Conservation (phyloP, 2,797 vertebrate genomes). For the Lophius americanus region DNA sequence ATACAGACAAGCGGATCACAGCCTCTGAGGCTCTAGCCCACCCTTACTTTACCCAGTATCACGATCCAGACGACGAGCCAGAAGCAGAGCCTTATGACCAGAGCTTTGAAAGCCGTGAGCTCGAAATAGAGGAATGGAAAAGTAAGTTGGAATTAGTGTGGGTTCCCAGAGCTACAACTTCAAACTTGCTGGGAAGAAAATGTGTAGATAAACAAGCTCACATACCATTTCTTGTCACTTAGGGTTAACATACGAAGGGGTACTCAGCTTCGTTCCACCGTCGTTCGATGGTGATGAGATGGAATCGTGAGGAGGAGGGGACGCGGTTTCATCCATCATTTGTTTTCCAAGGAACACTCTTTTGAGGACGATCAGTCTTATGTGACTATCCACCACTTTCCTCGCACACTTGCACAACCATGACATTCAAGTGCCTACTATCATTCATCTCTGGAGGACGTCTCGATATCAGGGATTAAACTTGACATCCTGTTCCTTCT, state of each 20-base stretch:
- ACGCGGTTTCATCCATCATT: conserved; percentile 32
- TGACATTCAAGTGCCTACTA: conserved; percentile 92
- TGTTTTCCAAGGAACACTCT: conserved; percentile 63
- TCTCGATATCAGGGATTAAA: conserved; percentile 70
- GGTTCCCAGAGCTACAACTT: too few species aligned
- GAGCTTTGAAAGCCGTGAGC: conserved; percentile 96
- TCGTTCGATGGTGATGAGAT: conserved; percentile 93
- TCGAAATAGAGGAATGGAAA: conserved; percentile 98
- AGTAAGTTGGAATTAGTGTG: conserved; percentile 80
- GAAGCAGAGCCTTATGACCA: conserved; percentile 97
- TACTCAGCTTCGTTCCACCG: conserved; percentile 91
- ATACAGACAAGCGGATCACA: conserved; percentile 96
- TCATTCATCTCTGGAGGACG: conserved; percentile 81
- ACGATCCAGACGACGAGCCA: conserved; percentile 95
- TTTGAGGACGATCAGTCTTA: conserved; percentile 83
- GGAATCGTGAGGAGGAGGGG: conserved; percentile 88
- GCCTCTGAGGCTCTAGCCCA: conserved; percentile 93
- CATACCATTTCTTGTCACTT: conserved; percentile 12
- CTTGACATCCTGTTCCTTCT: conserved; percentile 46
- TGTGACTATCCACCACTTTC: conserved; percentile 79
- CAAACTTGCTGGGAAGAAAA: background rate
- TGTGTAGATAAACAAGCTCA: background rate
- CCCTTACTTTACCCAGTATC: conserved; percentile 94
- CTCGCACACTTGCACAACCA: conserved; percentile 57
- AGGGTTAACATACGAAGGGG: conserved; percentile 96